Conservation (phyloP, 1,140 invertebrate species). For the Agrypnia vestita region DNA sequence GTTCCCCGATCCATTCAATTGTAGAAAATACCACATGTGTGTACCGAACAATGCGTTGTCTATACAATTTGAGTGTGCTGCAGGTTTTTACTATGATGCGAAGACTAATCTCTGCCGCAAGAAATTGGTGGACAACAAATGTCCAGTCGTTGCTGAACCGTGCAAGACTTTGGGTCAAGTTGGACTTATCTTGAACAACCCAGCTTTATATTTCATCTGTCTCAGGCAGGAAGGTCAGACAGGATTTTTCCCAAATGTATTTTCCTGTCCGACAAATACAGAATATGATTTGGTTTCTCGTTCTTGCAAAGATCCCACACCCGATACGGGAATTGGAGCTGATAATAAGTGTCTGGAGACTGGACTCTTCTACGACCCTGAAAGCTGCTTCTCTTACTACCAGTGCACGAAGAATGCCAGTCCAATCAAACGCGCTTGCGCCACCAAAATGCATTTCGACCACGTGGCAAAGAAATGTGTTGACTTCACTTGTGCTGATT, state of each 20-base stretch:
- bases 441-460: not conserved
- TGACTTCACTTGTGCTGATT: not conserved
- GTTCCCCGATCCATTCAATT: too few relatives aligned
- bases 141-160: not conserved
- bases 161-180: conserved; percentile 1
- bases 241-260: conserved; percentile 32
- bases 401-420: not conserved
- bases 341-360: not conserved
- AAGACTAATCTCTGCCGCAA: conserved; percentile 5
- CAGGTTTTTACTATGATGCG: conserved; percentile 40
- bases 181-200: conserved; percentile 9
- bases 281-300: not conserved
- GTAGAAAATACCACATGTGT: too few relatives aligned
- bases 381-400: not conserved
- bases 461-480: not conserved
- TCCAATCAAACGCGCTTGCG: not conserved
- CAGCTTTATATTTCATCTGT: conserved; percentile 50
- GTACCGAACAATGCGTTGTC: too few relatives aligned
- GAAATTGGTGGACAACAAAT: not conserved
- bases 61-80: too few relatives aligned
- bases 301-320: conserved; percentile 29
- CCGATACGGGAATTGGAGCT: not conserved
- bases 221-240: not conserved
- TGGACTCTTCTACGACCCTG: conserved; percentile 27
- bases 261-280: conserved; percentile 12